Conservation (phyloP, 2,113 vertebrate genomes). For the Chionomys nivalis region DNA sequence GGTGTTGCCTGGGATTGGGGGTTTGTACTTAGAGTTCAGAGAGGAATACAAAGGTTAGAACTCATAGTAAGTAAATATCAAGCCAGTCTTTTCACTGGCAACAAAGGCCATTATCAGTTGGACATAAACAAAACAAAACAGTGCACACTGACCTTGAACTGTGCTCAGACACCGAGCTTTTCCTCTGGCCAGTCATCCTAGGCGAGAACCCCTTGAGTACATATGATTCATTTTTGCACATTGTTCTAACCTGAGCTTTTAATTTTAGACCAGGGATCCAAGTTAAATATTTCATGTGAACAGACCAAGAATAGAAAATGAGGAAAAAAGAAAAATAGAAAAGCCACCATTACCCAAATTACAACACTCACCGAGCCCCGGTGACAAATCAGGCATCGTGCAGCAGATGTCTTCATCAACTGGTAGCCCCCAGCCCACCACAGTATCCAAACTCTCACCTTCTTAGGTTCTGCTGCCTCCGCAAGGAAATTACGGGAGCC, state of each 20-base stretch:
- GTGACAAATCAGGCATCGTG: neutral
- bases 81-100: neutral
- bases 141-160: conserved; percentile 46
- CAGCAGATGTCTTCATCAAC: neutral
- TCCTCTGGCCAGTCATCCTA: neutral
- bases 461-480: neutral
- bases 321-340: conserved; percentile 57
- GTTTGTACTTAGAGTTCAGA: neutral
- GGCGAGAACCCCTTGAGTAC: conserved; percentile 6
- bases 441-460: neutral
- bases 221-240: conserved; percentile 49
- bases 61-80: neutral
- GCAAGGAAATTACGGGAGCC: neutral
- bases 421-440: neutral
- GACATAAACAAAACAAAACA: neutral
- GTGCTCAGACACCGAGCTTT: neutral
- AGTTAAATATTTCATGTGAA: conserved; percentile 77
- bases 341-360: conserved; percentile 54
- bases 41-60: neutral
- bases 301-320: conserved; percentile 72
- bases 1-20: neutral
- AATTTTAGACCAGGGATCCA: conserved; percentile 71
- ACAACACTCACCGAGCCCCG: neutral
- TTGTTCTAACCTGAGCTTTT: conserved; percentile 70
- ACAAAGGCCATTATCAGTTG: neutral